phyloP scores from a whole-genome alignment of 1,140 invertebrate genomes.

The Zelostemma sp. region DNA sequence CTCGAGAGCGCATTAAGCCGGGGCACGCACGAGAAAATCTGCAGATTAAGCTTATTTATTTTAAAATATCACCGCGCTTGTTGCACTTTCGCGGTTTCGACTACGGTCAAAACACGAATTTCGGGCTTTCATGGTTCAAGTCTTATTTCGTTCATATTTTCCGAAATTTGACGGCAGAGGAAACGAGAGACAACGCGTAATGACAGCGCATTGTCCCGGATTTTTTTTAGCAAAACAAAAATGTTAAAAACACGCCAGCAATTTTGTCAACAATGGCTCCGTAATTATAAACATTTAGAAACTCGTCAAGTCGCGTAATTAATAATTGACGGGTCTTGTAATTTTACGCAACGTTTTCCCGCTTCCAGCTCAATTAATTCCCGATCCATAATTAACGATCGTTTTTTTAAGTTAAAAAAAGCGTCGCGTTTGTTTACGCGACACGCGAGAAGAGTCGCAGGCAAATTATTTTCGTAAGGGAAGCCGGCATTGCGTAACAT shows the following conservation, averaged over 20 bases:
- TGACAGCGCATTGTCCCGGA: not conserved
- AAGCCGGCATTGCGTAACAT: not conserved
- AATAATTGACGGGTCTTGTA: too few species aligned
- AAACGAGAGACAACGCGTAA: not conserved
- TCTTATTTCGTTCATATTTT: too few species aligned
- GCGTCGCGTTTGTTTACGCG: not conserved
- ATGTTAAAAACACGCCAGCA: not conserved
- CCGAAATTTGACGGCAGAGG: too few species aligned
- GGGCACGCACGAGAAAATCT: not conserved
- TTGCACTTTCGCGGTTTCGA: too few species aligned
- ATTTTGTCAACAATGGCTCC: not conserved
- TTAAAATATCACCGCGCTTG: not conserved
- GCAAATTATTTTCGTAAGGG: not conserved
- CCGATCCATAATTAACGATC: too few species aligned
- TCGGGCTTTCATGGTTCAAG: too few species aligned
- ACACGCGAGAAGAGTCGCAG: not conserved
- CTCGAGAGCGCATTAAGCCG: not conserved
- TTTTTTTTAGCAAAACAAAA: not conserved
- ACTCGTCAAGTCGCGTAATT: too few species aligned
- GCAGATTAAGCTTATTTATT: constrained; percentile 1
- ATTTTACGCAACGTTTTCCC: too few species aligned
- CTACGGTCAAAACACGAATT: too few species aligned
- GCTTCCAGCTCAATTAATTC: too few species aligned
- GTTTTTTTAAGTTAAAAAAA: too few species aligned
- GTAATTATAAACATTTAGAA: not conserved